These are phyloP conservation scores for Amphipoea oculea DNA, from an alignment of 2,888 invertebrate species.

Conservation along the genomic window DNA sequence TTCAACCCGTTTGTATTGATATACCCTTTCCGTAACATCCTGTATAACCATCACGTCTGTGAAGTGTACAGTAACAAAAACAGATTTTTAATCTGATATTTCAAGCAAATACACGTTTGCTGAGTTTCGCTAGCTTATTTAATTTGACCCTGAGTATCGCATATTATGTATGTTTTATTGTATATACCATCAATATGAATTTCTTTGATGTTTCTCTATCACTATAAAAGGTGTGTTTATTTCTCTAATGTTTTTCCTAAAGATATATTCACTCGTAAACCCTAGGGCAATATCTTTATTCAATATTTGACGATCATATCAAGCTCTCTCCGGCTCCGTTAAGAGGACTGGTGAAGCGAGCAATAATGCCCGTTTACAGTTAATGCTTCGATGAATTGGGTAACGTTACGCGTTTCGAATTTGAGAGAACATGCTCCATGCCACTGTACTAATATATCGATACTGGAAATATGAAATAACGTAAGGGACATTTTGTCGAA, in stretches of 20 bases:
- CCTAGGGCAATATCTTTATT: constrained; percentile 69
- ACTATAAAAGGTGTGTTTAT: constrained; percentile 16
- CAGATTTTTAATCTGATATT: too few species aligned
- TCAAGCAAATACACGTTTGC: too few species aligned
- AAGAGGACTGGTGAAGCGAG: constrained; percentile 78
- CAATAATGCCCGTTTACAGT: constrained; percentile 83
- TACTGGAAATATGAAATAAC: too few species aligned
- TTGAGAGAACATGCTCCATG: constrained; percentile 76
- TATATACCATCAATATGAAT: neutral
- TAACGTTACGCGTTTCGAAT: constrained; percentile 73
- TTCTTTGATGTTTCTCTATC: constrained; percentile 12
- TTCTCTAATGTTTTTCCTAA: constrained; percentile 26
- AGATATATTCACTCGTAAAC: constrained; percentile 17
- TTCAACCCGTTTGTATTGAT: too few species aligned
- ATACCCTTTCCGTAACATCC: too few species aligned
- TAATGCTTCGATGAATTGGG: constrained; percentile 81
- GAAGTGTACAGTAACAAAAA: too few species aligned
- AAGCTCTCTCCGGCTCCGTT: constrained; percentile 70
- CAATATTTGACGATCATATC: constrained; percentile 82
- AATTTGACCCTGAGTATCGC: neutral
- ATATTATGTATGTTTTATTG: neutral
- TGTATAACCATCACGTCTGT: too few species aligned
- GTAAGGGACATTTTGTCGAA: too few species aligned
- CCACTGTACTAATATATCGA: constrained; percentile 68
- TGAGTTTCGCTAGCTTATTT: neutral